phyloP scores from a whole-genome alignment of 2,113 vertebrate species.

The Alligator mississippiensis region DNA sequence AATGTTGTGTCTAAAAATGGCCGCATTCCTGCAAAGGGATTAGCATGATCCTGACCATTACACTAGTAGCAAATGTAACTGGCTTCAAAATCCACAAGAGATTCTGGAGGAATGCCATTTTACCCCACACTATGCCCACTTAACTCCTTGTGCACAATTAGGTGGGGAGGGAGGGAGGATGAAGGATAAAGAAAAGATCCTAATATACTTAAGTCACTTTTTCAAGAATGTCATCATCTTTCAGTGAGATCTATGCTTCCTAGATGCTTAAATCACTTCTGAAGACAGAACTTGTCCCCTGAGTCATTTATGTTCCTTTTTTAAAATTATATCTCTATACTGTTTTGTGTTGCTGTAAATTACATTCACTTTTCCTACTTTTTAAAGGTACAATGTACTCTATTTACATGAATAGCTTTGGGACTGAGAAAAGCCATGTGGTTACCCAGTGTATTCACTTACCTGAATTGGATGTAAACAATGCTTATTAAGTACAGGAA shows the following conservation, averaged over 20 bases:
- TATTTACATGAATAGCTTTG: too few species aligned
- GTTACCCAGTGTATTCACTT: too few species aligned
- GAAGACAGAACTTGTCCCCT: too few species aligned
- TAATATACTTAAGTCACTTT: not conserved
- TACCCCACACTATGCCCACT: not conserved
- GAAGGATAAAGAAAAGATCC: not conserved
- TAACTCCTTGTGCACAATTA: not conserved
- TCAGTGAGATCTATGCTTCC: not conserved
- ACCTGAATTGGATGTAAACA: too few species aligned
- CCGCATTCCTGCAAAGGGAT: slow-evolving; percentile 5
- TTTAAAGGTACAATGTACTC: too few species aligned
- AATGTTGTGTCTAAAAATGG: slow-evolving; percentile 18
- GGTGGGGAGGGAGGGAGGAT: not conserved
- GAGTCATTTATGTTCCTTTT: not conserved
- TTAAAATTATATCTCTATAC: not conserved
- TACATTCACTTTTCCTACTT: too few species aligned
- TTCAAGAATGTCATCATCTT: not conserved
- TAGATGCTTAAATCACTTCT: not conserved
- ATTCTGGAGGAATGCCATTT: not conserved
- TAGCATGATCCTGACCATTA: slow-evolving; percentile 36
- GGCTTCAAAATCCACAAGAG: slow-evolving; percentile 7
- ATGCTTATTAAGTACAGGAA: too few species aligned
- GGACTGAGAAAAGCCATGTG: too few species aligned
- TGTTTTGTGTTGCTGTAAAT: too few species aligned
- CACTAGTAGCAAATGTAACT: slow-evolving; percentile 29